These are phyloP conservation scores for Erannis defoliaria DNA, from an alignment of 2,888 invertebrate genomes.

Conservation along the genomic window DNA sequence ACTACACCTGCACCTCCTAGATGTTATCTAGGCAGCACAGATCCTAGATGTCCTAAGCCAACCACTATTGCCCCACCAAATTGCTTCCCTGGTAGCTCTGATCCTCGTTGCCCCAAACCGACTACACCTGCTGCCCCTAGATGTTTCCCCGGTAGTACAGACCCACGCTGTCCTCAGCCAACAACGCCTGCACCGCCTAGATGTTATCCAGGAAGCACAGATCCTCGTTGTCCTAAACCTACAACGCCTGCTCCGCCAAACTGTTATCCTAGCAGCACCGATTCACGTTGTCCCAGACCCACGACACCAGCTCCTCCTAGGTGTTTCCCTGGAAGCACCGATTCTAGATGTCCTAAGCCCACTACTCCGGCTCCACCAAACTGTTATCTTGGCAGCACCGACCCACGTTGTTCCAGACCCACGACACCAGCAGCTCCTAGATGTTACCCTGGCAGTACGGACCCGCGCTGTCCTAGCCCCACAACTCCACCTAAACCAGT, in stretches of 20 bases:
- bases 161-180: constrained; percentile 62
- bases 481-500: background rate
- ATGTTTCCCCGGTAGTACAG: constrained; percentile 56
- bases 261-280: constrained; percentile 43
- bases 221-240: constrained; percentile 52
- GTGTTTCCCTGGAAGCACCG: background rate
- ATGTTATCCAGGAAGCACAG: constrained; percentile 62
- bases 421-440: constrained; percentile 36
- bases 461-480: constrained; percentile 59
- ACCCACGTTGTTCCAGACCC: background rate
- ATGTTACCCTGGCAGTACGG: constrained; percentile 54
- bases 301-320: background rate
- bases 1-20: constrained; percentile 47
- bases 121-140: constrained; percentile 49
- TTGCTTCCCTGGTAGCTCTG: constrained; percentile 53
- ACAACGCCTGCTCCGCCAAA: background rate
- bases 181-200: constrained; percentile 50
- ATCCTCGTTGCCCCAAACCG: constrained; percentile 59
- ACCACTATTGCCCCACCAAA: constrained; percentile 53
- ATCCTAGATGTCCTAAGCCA: constrained; percentile 61
- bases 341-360: background rate
- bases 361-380: background rate
- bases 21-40: constrained; percentile 66
- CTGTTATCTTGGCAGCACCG: background rate
- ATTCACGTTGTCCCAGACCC: constrained; percentile 43